phyloP scores from a whole-genome alignment of 2,113 vertebrate species.

The Amblyornis subalaris region DNA sequence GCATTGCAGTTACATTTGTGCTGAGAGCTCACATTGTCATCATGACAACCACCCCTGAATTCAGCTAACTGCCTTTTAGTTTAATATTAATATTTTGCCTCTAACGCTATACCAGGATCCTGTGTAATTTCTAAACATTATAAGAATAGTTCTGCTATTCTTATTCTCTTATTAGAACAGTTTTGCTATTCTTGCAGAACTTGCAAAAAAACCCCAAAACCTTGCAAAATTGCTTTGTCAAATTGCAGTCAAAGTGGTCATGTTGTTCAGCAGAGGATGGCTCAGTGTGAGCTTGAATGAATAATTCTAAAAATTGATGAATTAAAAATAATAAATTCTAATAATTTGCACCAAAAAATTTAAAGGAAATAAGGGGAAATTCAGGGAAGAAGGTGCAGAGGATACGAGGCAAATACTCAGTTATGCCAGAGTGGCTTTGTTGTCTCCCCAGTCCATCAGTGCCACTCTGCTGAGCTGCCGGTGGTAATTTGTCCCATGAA shows the following conservation, averaged over 20 bases:
- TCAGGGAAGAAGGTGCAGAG: background rate
- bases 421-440: background rate
- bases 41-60: background rate
- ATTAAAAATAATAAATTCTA: background rate
- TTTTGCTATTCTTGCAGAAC: background rate
- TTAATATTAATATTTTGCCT: background rate
- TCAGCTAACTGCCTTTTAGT: background rate
- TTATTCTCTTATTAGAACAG: background rate
- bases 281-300: background rate
- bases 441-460: conserved; percentile 11
- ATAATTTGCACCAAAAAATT: background rate
- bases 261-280: background rate
- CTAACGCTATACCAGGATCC: background rate
- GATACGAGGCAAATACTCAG: rapidly evolving
- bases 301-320: background rate
- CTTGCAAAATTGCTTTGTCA: background rate
- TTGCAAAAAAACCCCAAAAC: background rate
- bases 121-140: background rate
- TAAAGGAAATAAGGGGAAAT: background rate
- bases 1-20: background rate
- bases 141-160: background rate
- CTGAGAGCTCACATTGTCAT: background rate
- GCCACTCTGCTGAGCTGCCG: background rate
- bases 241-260: background rate
- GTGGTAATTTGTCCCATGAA: conserved; percentile 35